Conservation (phyloP, 1,140 invertebrate genomes). For the Charaxes varanes region DNA sequence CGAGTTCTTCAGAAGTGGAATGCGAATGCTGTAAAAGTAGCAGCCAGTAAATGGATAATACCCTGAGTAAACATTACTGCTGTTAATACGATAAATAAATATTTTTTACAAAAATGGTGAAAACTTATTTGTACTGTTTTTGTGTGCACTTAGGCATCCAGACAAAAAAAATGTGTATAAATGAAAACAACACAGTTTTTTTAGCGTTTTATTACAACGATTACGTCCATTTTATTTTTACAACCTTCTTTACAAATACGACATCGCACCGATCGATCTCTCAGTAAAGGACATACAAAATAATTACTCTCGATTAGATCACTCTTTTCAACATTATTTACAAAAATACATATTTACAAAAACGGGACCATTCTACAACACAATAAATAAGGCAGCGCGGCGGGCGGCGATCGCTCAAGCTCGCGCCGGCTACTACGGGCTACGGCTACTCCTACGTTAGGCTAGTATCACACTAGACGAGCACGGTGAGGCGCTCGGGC, state of each 20-base stretch:
- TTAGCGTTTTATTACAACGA: constrained; percentile 44
- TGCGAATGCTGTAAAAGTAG: no score
- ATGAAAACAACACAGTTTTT: constrained; percentile 18
- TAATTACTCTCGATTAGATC: constrained; percentile 14
- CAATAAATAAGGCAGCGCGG: constrained; percentile 44
- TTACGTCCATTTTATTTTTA: constrained; percentile 37
- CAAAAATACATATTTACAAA: constrained; percentile 66
- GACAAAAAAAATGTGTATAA: no score
- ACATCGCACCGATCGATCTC: constrained; percentile 32
- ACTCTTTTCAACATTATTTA: constrained; percentile 53
- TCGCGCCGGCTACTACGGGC: constrained; percentile 11
- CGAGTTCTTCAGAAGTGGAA: no score
- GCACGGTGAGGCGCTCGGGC: constrained; percentile 65
- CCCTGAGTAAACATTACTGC: no score
- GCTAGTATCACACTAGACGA: constrained; percentile 47
- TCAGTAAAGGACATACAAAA: constrained; percentile 40
- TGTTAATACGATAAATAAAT: no score
- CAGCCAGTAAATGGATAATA: no score
- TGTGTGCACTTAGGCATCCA: no score
- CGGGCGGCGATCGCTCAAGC: constrained; percentile 9
- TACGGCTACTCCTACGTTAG: constrained; percentile 16
- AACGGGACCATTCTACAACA: constrained; percentile 29
- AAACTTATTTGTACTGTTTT: no score
- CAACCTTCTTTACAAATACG: constrained; percentile 56
- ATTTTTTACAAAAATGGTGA: no score